Percentiles rank a stretch among this genome's conserved stretches.
Evolutionary conservation across 2,888 invertebrate genomes (phyloP).

Genomic region (Folsomia candida): DNA sequence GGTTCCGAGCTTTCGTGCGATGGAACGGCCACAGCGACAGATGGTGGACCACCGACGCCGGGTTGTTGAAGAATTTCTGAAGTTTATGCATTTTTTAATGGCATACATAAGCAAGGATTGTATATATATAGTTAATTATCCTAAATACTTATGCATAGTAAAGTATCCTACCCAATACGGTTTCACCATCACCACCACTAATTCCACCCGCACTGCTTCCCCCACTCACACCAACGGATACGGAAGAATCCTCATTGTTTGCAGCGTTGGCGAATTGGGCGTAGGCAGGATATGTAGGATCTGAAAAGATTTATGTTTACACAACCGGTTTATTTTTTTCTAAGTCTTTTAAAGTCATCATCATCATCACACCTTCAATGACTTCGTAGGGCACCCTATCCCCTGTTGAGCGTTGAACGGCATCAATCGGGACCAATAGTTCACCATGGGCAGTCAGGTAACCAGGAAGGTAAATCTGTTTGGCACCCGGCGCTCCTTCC

Average conservation of each 20-base stretch:
- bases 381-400: neutral
- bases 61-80: neutral
- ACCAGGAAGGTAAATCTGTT: neutral
- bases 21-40: no score
- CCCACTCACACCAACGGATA: neutral
- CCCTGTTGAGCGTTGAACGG: neutral
- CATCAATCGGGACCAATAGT: neutral
- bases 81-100: neutral
- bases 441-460: neutral
- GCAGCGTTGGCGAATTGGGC: neutral
- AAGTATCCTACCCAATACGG: neutral
- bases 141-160: no score
- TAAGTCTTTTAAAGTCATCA: neutral
- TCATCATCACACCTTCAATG: neutral
- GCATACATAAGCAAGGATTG: no score
- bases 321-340: neutral
- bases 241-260: neutral
- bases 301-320: no score
- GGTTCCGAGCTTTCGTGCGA: no score
- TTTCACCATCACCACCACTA: neutral
- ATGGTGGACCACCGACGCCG: neutral
- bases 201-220: neutral
- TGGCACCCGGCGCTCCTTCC: constrained; percentile 28
- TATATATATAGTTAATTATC: no score
- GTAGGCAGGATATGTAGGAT: neutral